A percentile compares a stretch with the other conserved stretches of the same genome.
Evolutionary conservation across 2,113 vertebrate species (phyloP).

Genomic region (Apodemus sylvaticus): DNA sequence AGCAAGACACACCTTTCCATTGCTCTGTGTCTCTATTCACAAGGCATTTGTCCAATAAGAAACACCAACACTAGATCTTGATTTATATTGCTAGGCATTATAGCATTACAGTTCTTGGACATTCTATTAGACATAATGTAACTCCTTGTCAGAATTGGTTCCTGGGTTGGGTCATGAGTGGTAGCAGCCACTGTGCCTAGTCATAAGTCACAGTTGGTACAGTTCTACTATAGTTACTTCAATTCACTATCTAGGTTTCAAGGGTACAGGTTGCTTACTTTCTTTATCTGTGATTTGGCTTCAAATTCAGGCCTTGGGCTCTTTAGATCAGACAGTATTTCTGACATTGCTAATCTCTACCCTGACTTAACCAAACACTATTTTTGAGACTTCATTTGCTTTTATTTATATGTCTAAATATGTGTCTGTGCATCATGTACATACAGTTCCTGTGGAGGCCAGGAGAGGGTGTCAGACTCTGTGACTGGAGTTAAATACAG

Average conservation of each 20-base stretch:
- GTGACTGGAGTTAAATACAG: not conserved
- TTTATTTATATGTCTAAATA: not conserved
- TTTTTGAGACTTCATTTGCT: not conserved
- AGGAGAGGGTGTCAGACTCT: not conserved
- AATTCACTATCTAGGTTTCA: not conserved
- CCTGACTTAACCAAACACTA: not conserved
- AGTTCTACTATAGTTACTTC: not conserved
- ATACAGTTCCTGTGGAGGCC: not conserved
- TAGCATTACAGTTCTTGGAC: not conserved
- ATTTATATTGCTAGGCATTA: not conserved
- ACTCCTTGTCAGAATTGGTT: not conserved
- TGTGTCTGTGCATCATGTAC: not conserved
- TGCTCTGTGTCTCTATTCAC: not conserved
- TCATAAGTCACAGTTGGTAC: not conserved
- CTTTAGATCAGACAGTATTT: not conserved
- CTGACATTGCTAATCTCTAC: not conserved
- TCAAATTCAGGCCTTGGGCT: not conserved
- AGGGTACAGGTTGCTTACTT: not conserved
- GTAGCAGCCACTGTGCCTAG: not conserved
- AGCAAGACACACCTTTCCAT: not conserved
- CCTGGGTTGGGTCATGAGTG: not conserved
- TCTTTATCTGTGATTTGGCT: not conserved
- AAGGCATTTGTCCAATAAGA: not conserved
- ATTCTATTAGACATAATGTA: not conserved
- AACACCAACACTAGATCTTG: not conserved